Percentiles rank a stretch among this genome's conserved stretches.
Evolutionary conservation across 2,113 vertebrate genomes (phyloP).

Genomic region (Scytalopus superciliaris): DNA sequence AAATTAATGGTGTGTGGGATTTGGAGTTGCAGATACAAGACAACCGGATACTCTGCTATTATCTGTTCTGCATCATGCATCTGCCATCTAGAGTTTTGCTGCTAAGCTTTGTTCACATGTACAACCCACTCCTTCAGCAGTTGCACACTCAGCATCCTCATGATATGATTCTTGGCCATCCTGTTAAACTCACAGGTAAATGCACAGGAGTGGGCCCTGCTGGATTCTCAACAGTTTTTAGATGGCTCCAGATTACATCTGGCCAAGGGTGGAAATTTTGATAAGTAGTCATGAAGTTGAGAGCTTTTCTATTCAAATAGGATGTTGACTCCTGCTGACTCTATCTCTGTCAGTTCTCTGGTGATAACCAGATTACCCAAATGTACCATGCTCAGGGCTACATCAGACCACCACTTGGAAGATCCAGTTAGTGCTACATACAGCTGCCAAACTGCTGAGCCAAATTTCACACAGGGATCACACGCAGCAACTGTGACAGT

Average conservation of each 20-base stretch:
- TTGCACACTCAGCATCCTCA: constrained; percentile 32
- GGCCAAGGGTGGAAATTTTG: constrained; percentile 25
- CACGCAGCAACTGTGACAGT: background rate
- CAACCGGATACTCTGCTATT: constrained; percentile 39
- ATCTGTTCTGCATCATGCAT: constrained; percentile 32
- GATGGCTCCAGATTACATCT: constrained; percentile 10
- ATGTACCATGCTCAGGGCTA: background rate
- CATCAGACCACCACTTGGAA: background rate
- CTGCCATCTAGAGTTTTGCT: background rate
- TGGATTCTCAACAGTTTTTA: constrained; percentile 24
- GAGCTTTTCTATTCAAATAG: constrained; percentile 31
- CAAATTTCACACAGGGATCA: constrained; percentile 14
- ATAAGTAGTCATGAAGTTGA: constrained; percentile 22
- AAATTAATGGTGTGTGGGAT: constrained; percentile 21
- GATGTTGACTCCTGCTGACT: constrained; percentile 1
- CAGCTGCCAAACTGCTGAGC: constrained; percentile 3
- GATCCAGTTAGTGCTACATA: background rate
- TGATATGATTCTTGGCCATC: constrained; percentile 47
- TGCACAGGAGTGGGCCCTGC: constrained; percentile 1
- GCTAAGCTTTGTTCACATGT: constrained; percentile 32
- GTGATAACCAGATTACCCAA: constrained; percentile 23
- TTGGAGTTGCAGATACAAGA: constrained; percentile 31
- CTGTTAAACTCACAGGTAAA: constrained; percentile 39
- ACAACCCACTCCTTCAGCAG: constrained; percentile 36
- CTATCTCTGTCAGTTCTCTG: background rate